phyloP scores from a whole-genome alignment of 1,140 invertebrate species.

The Drosophila dunni region DNA sequence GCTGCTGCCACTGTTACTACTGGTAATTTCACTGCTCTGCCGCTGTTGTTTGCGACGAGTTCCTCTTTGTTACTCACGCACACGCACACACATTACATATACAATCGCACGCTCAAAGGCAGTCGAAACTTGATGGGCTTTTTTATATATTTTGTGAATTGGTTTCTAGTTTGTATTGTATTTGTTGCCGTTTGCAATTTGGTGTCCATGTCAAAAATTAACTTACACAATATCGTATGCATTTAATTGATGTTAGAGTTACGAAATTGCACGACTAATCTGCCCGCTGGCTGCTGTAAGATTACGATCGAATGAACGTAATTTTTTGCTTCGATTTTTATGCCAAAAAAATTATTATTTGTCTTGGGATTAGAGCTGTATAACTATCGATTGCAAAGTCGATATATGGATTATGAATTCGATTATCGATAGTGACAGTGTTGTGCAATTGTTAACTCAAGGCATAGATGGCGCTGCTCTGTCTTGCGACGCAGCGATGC shows the following conservation, averaged over 20 bases:
- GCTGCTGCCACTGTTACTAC: conserved; percentile 26
- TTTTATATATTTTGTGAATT: conserved; percentile 6
- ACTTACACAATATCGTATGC: conserved; percentile 61
- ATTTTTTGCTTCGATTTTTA: conserved; percentile 40
- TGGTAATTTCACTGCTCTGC: conserved; percentile 32
- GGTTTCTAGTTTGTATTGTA: conserved; percentile 20
- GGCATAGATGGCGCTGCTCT: no score
- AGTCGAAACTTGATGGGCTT: conserved; percentile 25
- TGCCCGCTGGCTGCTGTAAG: conserved; percentile 5
- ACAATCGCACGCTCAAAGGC: neutral
- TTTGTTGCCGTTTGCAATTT: conserved; percentile 8
- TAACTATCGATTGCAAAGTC: neutral
- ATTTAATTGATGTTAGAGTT: conserved; percentile 35
- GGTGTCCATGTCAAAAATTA: neutral
- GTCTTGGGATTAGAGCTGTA: neutral
- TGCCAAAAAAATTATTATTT: conserved; percentile 39
- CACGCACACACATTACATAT: neutral
- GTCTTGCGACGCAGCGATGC: no score
- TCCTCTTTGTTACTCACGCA: conserved; percentile 49
- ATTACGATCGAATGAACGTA: conserved; percentile 7
- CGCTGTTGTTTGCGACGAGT: conserved; percentile 24
- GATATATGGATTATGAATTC: neutral
- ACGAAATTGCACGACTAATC: neutral
- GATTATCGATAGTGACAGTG: neutral
- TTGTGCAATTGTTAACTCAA: neutral